A percentile compares a stretch with the other conserved stretches of the same genome.
Evolutionary conservation across 2,888 invertebrate genomes (phyloP).

Genomic region (Odontothrips loti): DNA sequence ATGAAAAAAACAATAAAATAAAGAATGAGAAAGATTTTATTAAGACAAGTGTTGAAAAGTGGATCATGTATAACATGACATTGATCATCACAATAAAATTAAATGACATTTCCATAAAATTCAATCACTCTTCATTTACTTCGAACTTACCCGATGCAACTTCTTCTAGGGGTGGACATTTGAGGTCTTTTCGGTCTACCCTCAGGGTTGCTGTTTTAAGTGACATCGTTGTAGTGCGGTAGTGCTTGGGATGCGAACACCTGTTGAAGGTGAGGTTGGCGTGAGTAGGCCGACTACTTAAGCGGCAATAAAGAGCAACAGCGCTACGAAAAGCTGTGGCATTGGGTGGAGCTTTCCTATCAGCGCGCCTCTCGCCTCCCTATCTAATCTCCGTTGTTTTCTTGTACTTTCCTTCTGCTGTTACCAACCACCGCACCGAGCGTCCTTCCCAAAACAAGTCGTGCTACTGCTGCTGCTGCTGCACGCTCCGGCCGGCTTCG

Average conservation of each 20-base stretch:
- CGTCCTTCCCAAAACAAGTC: too few species aligned
- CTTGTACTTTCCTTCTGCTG: too few species aligned
- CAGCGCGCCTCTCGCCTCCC: too few species aligned
- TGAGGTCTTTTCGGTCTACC: conserved; percentile 55
- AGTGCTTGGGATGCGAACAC: neutral
- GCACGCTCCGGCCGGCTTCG: too few species aligned
- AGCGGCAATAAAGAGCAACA: too few species aligned
- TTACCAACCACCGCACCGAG: too few species aligned
- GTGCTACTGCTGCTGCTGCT: too few species aligned
- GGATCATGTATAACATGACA: too few species aligned
- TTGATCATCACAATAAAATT: conserved; percentile 14
- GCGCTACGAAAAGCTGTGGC: too few species aligned
- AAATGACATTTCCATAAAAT: neutral
- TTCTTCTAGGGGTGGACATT: conserved; percentile 60
- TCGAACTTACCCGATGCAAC: conserved; percentile 57
- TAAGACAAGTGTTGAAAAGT: neutral
- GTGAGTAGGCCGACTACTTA: too few species aligned
- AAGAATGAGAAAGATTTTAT: conserved; percentile 31
- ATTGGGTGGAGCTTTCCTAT: too few species aligned
- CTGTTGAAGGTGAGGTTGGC: neutral
- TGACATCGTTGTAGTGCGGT: neutral
- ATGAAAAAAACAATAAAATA: conserved; percentile 44
- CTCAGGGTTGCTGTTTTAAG: conserved; percentile 28
- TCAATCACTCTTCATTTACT: neutral
- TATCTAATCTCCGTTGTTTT: too few species aligned